Base-by-base conservation (phyloP, 2,797 vertebrate species). In the Myotis vivesi region DNA sequence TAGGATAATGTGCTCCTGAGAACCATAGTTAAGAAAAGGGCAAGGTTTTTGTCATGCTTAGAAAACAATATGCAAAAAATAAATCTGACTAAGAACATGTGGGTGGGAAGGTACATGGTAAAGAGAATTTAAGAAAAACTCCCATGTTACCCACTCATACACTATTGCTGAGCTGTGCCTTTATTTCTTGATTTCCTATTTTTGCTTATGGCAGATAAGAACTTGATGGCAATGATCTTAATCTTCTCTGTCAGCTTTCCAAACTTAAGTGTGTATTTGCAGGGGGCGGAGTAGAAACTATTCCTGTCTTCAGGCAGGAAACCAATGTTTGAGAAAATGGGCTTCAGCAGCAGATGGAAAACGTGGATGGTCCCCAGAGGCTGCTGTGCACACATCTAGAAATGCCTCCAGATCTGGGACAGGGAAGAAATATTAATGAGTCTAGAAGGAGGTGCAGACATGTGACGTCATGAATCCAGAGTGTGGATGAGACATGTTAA, bases 11-110 rank as follows among this genome's bases (percentile, higher is more conserved):
- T 93, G n/a, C 51, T 96, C 91, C 96, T 94, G 92, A 96, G 95
- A 97, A 82, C 75, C 89, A 88, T 38, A 94, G 91, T 91, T 94
- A 91, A 94, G 75, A 95, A 96, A 96, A 96, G 95, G 92, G 85
- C 92, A 97, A 97, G 72, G 81, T 91, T 92, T 89, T 94, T 95
- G 84, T 89, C 92, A 96, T 95, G 91, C 86, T 94, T 17, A 91
- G 68, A 94, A 97, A 97, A n/a, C 85, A 85, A 95, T 97, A 69
- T 17, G 19, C 96, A 97, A 91, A 97, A 91, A 95, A 97, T 96
- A 96, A 75, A 94, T 38, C 95, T 97, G 95, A 97, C 96, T 97
- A 96, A 97, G 85, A 73, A 77, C 72, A 80, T 87, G 91, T 96
- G 94, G 89, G 89, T 71, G 77, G 91, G 59, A 82, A 94, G 94